Percentiles rank a stretch among this genome's conserved stretches.
These are phyloP conservation scores for Sinelater perroti DNA, from an alignment of 2,888 invertebrate species.

Conservation along the genomic window DNA sequence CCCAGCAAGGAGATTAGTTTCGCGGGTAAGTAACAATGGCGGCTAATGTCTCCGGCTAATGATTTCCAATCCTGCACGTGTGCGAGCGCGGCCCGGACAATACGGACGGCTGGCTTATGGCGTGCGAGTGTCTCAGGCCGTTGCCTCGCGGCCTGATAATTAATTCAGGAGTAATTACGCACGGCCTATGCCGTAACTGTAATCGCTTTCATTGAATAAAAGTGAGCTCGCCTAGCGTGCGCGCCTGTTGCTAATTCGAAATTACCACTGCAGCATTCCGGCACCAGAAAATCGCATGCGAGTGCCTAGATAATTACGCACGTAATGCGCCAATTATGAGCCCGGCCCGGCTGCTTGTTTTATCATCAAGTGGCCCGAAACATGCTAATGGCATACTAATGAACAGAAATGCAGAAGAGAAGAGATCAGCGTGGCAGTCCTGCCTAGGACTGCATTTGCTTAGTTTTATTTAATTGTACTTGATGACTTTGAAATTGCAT, in stretches of 20 bases:
- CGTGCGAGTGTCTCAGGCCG: constrained; percentile 19
- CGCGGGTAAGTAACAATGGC: constrained; percentile 66
- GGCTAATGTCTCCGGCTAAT: constrained; percentile 16
- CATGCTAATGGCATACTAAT: no score
- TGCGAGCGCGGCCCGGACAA: constrained; percentile 32
- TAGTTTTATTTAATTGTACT: no score
- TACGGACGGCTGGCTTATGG: constrained; percentile 25
- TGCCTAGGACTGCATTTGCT: no score
- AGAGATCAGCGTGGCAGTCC: no score
- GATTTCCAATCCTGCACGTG: constrained; percentile 31
- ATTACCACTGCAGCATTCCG: neutral
- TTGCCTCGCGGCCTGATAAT: constrained; percentile 35
- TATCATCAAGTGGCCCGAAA: no score
- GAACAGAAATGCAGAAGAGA: no score
- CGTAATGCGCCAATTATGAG: no score
- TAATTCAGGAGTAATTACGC: constrained; percentile 35
- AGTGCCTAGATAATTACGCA: no score
- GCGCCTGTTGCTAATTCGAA: neutral
- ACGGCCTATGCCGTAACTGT: constrained; percentile 30
- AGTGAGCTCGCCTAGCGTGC: constrained; percentile 35
- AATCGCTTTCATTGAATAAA: constrained; percentile 39
- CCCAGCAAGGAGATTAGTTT: constrained; percentile 87
- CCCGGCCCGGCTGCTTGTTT: no score
- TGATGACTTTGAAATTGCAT: no score
- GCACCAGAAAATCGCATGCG: neutral